Conservation (phyloP, 2,888 invertebrate genomes). For the Erynnis tages region DNA sequence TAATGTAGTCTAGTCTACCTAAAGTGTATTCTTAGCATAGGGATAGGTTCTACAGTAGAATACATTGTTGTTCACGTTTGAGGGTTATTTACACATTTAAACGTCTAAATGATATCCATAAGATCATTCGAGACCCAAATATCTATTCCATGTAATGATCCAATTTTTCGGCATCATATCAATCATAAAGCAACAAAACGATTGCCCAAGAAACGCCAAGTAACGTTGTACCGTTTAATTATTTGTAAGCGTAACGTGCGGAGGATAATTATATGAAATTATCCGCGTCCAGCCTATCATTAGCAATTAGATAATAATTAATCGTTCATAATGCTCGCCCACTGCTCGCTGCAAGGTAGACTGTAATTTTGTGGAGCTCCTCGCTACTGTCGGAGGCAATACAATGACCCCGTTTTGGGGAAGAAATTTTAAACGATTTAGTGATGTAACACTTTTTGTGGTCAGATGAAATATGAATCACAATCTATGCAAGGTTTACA, state of each 20-base stretch:
- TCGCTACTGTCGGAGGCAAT: conserved; percentile 7
- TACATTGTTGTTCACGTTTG: no score
- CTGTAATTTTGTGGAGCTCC: conserved; percentile 1
- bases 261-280: conserved; percentile 22
- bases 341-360: not conserved
- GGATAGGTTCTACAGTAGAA: no score
- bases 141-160: no score
- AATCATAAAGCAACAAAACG: conserved; percentile 17
- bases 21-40: no score
- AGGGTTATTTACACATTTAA: no score
- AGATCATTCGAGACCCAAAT: no score
- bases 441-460: no score
- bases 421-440: no score
- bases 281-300: conserved; percentile 16
- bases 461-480: no score
- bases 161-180: conserved; percentile 11
- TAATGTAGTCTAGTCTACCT: no score
- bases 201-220: conserved; percentile 2
- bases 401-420: conserved; percentile 17
- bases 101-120: no score
- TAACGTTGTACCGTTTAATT: conserved; percentile 17
- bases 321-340: conserved; percentile 20
- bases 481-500: no score
- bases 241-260: conserved; percentile 26
- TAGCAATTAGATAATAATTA: conserved; percentile 26